These are phyloP conservation scores for Salvelinus alpinus DNA, from an alignment of 2,113 vertebrate genomes.

Conservation along the genomic window DNA sequence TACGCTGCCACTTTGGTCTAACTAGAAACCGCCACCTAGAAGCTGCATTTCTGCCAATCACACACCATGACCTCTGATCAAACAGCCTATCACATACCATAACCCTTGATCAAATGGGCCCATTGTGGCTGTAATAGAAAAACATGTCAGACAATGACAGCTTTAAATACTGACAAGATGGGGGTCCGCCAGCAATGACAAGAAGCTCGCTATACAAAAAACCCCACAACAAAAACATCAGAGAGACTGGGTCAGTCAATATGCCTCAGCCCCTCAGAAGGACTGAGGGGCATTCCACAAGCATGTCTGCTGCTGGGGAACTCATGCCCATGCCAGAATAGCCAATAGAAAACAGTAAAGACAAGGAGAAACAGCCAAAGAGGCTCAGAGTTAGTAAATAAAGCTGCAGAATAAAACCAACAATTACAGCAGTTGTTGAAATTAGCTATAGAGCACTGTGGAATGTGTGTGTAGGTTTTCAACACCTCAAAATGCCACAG, in stretches of 20 bases:
- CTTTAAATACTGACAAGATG: conserved; percentile 84
- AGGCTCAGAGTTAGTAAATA: too few relatives aligned
- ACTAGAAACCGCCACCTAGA: conserved; percentile 88
- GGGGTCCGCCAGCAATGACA: conserved; percentile 85
- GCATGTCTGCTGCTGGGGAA: too few relatives aligned
- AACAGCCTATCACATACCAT: conserved; percentile 48
- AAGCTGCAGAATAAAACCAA: too few relatives aligned
- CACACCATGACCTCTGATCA: conserved; percentile 81
- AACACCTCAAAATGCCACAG: too few relatives aligned
- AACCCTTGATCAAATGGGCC: conserved; percentile 86
- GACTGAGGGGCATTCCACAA: too few relatives aligned
- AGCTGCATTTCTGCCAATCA: conserved; percentile 93
- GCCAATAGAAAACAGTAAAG: too few relatives aligned
- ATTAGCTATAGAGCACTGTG: too few relatives aligned
- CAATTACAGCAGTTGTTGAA: too few relatives aligned
- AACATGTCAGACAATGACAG: conserved; percentile 93
- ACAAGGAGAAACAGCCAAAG: too few relatives aligned
- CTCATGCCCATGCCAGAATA: too few relatives aligned
- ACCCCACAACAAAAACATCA: conserved; percentile 66
- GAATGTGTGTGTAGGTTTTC: too few relatives aligned
- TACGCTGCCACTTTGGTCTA: conserved; percentile 69
- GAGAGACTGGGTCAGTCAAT: conserved; percentile 56
- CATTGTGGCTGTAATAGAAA: conserved; percentile 90
- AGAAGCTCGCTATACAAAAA: conserved; percentile 81
- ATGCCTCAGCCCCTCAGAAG: background rate